Base-by-base conservation (phyloP, 2,888 invertebrate species). In the Chelonus formosanus region DNA sequence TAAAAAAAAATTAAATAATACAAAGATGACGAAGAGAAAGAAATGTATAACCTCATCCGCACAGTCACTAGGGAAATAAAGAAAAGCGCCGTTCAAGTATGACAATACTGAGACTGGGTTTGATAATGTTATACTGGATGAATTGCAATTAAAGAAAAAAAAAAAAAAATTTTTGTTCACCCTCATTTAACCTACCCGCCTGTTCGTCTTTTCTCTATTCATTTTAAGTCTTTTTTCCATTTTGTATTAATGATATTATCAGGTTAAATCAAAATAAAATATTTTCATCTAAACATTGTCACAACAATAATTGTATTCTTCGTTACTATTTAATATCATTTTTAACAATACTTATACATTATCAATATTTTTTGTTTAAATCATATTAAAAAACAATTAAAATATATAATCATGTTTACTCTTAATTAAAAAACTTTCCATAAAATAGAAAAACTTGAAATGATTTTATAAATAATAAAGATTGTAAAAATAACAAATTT, bases 11-110 rank as follows among this genome's bases (percentile, higher is more conserved):
- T 45, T 43, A 65, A 70, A 68, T 66, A 44, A 53, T 47, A 52
- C 31, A 64, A 60, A 44, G 43, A 65, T 36, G 54, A 60, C 20
- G 48, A 65, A 47, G 58, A 56, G 50, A 78, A 80, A 78, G 80
- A 80, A 82, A 81, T 82, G 81, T 82, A 83, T 83, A 83, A 83
- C 82, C 83, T 82, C 80, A 83, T 82, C 80, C 52, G 52, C 8
- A 52, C 81, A 78, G 83, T 80, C 83, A 83, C 83, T 81, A 75
- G 83, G 83, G 83, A 83, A 83, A 83, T 83, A 83, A 83, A 83
- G 83, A 82, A 83, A 82, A 82, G 79, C 81, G 76, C 76, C 73
- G 78, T 73, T 74, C 73, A 52, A 75, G 79, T 78, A 80, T 80
- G 80, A 81, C 82, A 81, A 82, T 82, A 81, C 78, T 72, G 72